phyloP scores from a whole-genome alignment of 2,888 invertebrate species.

The Chymomyza procnemis region DNA sequence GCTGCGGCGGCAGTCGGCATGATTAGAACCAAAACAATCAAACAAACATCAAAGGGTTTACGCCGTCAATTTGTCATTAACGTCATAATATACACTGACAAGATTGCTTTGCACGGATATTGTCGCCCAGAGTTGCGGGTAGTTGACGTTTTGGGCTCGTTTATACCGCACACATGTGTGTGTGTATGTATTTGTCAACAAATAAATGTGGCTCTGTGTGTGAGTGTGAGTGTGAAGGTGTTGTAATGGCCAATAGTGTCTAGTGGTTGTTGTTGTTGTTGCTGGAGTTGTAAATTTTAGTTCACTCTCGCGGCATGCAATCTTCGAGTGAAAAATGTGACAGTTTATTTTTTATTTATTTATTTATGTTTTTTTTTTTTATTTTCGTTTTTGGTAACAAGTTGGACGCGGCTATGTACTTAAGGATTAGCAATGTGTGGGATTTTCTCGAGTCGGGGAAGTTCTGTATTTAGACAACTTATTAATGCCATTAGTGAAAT shows the following conservation, averaged over 20 bases:
- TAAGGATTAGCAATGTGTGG: slow-evolving; percentile 67
- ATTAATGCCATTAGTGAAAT: slow-evolving; percentile 63
- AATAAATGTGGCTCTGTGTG: slow-evolving; percentile 37
- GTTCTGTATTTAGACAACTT: slow-evolving; percentile 56
- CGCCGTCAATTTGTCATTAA: slow-evolving; percentile 78
- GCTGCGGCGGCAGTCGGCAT: slow-evolving; percentile 74
- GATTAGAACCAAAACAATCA: slow-evolving; percentile 76
- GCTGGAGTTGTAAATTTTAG: slow-evolving; percentile 63
- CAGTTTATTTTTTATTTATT: slow-evolving; percentile 32
- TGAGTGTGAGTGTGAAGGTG: slow-evolving; percentile 60
- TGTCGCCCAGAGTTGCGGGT: slow-evolving; percentile 12
- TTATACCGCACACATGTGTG: slow-evolving; percentile 15
- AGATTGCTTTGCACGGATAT: slow-evolving; percentile 74
- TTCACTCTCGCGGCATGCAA: slow-evolving; percentile 30
- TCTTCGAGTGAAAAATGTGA: slow-evolving; percentile 56
- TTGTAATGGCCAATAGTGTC: slow-evolving; percentile 50
- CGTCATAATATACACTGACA: slow-evolving; percentile 75
- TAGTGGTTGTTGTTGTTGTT: neutral
- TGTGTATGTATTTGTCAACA: slow-evolving; percentile 64
- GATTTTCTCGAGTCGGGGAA: slow-evolving; percentile 52
- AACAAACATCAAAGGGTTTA: slow-evolving; percentile 76
- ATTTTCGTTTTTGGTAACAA: slow-evolving; percentile 31
- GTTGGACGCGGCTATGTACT: slow-evolving; percentile 26
- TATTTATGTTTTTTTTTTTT: slow-evolving; percentile 19
- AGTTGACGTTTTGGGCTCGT: slow-evolving; percentile 11